Evolutionary conservation across 2,888 invertebrate genomes (phyloP).

Genomic region (Ceramica pisi): DNA sequence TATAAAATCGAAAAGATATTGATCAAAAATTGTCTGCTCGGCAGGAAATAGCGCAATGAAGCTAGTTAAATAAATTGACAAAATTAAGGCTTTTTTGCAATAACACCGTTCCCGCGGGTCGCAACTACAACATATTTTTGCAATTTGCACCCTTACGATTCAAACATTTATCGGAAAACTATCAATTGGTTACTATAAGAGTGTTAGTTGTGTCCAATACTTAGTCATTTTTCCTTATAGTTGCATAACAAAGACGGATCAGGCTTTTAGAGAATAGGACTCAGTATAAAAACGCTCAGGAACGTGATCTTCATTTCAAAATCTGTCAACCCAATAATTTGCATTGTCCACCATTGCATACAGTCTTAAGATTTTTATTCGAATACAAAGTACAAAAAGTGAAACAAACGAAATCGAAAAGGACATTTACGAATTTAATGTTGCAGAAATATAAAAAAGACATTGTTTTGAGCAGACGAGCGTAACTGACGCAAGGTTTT

Average conservation of each 20-base stretch:
- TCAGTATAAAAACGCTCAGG: slow-evolving; percentile 1
- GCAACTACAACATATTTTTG: too few relatives aligned
- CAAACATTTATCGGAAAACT: too few relatives aligned
- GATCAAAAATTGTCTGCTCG: too few relatives aligned
- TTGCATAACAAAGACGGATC: not conserved
- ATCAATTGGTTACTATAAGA: too few relatives aligned
- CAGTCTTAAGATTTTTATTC: slow-evolving; percentile 19
- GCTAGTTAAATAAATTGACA: too few relatives aligned
- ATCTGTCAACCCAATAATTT: slow-evolving; percentile 50
- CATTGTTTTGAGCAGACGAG: slow-evolving; percentile 51
- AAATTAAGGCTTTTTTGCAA: too few relatives aligned
- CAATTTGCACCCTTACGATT: too few relatives aligned
- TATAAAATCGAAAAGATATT: too few relatives aligned
- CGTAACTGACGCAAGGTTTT: slow-evolving; percentile 65
- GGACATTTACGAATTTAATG: slow-evolving; percentile 59
- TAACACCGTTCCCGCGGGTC: too few relatives aligned
- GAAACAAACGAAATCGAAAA: slow-evolving; percentile 60
- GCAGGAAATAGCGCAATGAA: too few relatives aligned
- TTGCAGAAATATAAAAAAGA: slow-evolving; percentile 57
- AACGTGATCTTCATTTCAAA: slow-evolving; percentile 38
- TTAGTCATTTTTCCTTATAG: too few relatives aligned
- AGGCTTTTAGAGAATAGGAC: not conserved
- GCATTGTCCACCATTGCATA: slow-evolving; percentile 28
- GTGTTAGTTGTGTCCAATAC: too few relatives aligned
- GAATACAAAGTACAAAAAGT: slow-evolving; percentile 51